Conservation (phyloP, 1,140 invertebrate genomes). For the Magallana angulata region DNA sequence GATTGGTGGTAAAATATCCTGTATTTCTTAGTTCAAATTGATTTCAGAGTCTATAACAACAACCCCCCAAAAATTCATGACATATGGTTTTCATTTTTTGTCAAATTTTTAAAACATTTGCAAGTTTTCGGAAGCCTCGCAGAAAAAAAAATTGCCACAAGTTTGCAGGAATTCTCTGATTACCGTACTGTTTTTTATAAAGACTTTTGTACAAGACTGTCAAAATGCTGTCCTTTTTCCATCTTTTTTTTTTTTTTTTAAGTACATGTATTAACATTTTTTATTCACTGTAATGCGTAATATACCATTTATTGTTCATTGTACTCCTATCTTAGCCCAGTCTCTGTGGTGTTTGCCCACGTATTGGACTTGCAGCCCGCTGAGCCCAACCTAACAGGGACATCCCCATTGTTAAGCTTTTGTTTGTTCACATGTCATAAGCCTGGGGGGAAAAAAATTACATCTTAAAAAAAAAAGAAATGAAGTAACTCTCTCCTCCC, state of each 20-base stretch:
- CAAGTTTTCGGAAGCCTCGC: neutral
- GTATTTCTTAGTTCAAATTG: constrained; percentile 14
- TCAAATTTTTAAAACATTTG: neutral
- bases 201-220: too few relatives aligned
- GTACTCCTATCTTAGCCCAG: neutral
- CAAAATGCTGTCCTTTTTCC: too few relatives aligned
- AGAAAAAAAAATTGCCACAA: neutral
- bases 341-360: neutral
- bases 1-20: neutral
- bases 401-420: neutral
- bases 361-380: neutral
- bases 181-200: too few relatives aligned
- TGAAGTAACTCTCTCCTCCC: neutral
- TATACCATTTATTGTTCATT: neutral
- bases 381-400: neutral
- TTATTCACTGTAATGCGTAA: too few relatives aligned
- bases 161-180: neutral
- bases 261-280: too few relatives aligned
- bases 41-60: neutral
- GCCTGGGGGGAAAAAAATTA: neutral
- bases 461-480: constrained; percentile 21
- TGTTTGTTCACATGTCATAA: constrained; percentile 31
- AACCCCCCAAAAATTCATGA: neutral
- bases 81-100: constrained; percentile 34
- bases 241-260: too few relatives aligned